phyloP scores from a whole-genome alignment of 2,113 vertebrate genomes.

The Rhynchopsitta pachyrhyncha region DNA sequence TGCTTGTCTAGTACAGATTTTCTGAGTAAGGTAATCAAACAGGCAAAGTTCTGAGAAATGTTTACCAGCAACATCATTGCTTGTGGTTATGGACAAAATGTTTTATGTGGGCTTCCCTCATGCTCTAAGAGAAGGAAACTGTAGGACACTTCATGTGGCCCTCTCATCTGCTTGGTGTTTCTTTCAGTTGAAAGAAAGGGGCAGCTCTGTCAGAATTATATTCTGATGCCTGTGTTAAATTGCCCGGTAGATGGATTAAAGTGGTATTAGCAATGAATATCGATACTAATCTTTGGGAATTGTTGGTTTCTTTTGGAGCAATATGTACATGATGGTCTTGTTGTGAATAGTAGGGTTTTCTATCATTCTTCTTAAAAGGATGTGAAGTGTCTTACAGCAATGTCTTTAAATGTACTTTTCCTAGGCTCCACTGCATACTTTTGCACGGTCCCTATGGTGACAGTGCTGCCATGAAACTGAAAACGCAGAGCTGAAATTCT shows the following conservation, averaged over 20 bases:
- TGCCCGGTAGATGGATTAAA: background rate
- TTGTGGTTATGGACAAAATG: background rate
- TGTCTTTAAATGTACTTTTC: background rate
- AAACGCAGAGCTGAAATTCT: background rate
- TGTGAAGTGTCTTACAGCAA: background rate
- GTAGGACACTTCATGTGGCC: background rate
- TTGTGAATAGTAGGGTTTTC: background rate
- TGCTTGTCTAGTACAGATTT: background rate
- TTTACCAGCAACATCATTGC: background rate
- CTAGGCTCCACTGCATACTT: background rate
- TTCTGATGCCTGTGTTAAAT: background rate
- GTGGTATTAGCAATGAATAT: background rate
- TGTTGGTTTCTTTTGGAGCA: background rate
- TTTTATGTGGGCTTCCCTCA: background rate
- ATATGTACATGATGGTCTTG: rapidly evolving
- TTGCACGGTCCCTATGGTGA: background rate
- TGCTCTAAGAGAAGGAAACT: background rate
- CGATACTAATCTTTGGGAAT: background rate
- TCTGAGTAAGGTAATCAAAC: background rate
- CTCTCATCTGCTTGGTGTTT: background rate
- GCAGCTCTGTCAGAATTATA: background rate
- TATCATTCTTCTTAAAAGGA: background rate
- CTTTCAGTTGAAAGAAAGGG: background rate
- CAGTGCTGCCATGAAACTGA: slow-evolving; percentile 7
- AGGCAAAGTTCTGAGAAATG: background rate